A percentile compares a stretch with the other conserved stretches of the same genome.
phyloP scores from a whole-genome alignment of 1,140 invertebrate species.

The Drosophila elegans region DNA sequence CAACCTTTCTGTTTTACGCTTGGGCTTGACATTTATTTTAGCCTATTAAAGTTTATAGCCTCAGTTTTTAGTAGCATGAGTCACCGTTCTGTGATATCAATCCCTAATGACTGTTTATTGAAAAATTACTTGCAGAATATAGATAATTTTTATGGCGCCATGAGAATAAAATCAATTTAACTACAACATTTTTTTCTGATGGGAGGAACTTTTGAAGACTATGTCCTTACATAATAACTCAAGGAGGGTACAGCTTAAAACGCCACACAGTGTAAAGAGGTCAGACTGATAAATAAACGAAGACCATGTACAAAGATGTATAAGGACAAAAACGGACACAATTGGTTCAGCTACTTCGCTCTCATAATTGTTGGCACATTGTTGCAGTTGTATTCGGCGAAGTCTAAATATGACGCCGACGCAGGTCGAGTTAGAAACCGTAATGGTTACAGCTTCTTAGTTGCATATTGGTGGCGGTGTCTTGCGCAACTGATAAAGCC shows the following conservation, averaged over 20 bases:
- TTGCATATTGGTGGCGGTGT: conserved; percentile 49
- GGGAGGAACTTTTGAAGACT: no score
- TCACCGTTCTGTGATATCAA: conserved; percentile 26
- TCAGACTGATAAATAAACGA: conserved; percentile 17
- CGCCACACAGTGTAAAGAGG: not conserved
- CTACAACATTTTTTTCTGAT: no score
- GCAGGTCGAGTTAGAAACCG: conserved; percentile 36
- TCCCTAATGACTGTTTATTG: conserved; percentile 5
- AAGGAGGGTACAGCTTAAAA: not conserved
- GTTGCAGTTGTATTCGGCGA: conserved; percentile 12
- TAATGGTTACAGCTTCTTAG: conserved; percentile 43
- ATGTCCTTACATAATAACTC: no score
- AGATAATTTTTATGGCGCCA: not conserved
- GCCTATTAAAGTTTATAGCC: conserved; percentile 13
- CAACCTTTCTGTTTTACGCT: conserved; percentile 37
- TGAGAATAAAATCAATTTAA: not conserved
- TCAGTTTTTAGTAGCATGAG: conserved; percentile 18
- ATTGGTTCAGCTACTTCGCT: conserved; percentile 25
- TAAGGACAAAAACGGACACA: conserved; percentile 5
- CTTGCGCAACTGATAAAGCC: conserved; percentile 49
- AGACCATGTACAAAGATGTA: conserved; percentile 1
- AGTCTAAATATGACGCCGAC: conserved; percentile 28
- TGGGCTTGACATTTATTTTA: conserved; percentile 34
- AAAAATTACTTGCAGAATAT: conserved; percentile 4
- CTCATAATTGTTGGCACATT: conserved; percentile 39